Percentiles rank a stretch among this genome's conserved stretches.
Conservation (phyloP, 2,888 invertebrate genomes). For the Metallyticus violacea region DNA sequence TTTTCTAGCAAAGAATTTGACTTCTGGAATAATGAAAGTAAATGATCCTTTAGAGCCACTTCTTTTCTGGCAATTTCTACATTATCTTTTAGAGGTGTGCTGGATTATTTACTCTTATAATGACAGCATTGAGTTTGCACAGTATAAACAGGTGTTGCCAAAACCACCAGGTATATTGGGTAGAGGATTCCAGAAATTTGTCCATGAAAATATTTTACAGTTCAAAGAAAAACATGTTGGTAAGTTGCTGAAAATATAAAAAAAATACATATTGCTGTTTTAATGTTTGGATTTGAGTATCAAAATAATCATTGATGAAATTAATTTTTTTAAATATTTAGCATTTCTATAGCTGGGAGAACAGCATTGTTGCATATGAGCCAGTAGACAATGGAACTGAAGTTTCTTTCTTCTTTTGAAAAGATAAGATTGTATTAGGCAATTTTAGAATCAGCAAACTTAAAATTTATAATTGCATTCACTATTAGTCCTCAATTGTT, state of each 20-base stretch:
- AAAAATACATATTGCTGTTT: not conserved
- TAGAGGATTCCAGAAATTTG: not conserved
- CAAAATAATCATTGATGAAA: no score
- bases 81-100: not conserved
- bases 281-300: no score
- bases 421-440: no score
- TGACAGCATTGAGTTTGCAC: not conserved
- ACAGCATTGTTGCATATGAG: no score
- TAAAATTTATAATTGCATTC: no score
- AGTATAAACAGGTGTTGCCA: not conserved
- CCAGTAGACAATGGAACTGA: no score
- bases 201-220: not conserved
- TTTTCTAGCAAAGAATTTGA: not conserved
- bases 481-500: no score
- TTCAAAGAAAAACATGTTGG: not conserved
- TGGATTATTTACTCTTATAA: not conserved
- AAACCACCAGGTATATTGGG: not conserved
- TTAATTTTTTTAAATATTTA: no score
- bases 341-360: no score
- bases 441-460: no score
- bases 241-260: not conserved
- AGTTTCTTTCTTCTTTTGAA: no score
- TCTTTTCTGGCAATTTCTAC: not conserved
- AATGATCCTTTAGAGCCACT: not conserved
- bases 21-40: not conserved